A percentile compares a stretch with the other conserved stretches of the same genome.
phyloP scores from a whole-genome alignment of 2,113 vertebrate species.

The Campylomormyrus numenius region DNA sequence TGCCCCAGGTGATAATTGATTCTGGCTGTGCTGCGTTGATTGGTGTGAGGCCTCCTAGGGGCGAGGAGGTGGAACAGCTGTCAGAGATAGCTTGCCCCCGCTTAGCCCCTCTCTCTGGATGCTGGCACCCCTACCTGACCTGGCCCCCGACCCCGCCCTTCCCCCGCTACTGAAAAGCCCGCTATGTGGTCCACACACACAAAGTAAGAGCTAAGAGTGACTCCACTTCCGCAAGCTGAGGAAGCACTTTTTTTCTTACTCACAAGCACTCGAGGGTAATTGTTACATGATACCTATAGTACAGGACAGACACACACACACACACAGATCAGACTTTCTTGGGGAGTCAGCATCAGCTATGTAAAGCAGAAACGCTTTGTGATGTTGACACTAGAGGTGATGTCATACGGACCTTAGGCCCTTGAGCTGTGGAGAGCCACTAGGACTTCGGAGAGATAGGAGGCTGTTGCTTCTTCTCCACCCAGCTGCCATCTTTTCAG shows the following conservation, averaged over 20 bases:
- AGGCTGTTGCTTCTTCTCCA: not conserved
- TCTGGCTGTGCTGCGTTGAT: constrained; percentile 68
- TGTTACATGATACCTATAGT: not conserved
- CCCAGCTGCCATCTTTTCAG: not conserved
- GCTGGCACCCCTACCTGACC: not conserved
- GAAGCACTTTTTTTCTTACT: not conserved
- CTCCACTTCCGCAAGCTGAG: not conserved
- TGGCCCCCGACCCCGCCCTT: not conserved
- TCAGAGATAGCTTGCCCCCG: constrained; percentile 42
- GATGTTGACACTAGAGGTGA: not conserved
- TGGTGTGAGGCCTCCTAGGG: constrained; percentile 73
- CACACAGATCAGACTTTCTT: not conserved
- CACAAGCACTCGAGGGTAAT: not conserved
- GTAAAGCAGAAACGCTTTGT: not conserved
- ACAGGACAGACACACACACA: not conserved
- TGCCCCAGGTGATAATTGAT: constrained; percentile 75
- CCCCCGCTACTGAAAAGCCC: not conserved
- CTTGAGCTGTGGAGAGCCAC: not conserved
- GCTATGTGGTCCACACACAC: not conserved
- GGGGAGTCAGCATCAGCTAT: not conserved
- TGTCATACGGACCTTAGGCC: not conserved
- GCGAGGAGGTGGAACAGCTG: constrained; percentile 51
- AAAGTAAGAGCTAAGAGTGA: not conserved
- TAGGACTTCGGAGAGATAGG: not conserved
- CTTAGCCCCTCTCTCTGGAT: constrained; percentile 13